Base-by-base conservation (phyloP, 2,797 vertebrate species). In the Novumbra hubbsi region DNA sequence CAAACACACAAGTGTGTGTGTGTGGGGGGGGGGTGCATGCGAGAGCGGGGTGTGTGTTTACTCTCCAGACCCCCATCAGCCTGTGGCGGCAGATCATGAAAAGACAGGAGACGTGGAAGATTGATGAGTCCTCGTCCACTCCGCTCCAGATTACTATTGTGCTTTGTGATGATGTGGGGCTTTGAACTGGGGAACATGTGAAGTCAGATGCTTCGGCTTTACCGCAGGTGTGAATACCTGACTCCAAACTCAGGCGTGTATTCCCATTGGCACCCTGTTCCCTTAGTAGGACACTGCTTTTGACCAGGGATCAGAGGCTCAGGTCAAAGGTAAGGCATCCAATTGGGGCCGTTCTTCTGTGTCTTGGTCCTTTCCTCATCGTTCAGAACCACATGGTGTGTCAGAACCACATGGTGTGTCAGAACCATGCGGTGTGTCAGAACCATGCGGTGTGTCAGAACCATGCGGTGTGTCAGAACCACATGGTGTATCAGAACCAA, bases 91-190 rank as follows among this genome's bases (percentile, higher is more conserved):
- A 6, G 34, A 50, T 57, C 63, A 75, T 75, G 48, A 64, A 81
- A 75, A 52, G 66, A 70, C 68, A 45, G 32, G 55, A 86, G 83
- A 88, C 83, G 83, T 71, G 68, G 70, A 86, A 88, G 90, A 94
- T 89, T 87, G 90, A 92, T 92, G 89, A 91, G 57, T 80, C 77
- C 21, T 24, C 63, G 86, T 81, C 81, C 50, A 89, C 84, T 82
- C 81, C 84, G 88, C 86, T 89, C 86, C 41, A 84, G 84, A 84
- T 85, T 38, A 50, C 73, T 72, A 78, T 83, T 60, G 21, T 60
- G 55, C 80, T 86, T 82, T 78, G 75, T 74, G 85, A 84, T 77
- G 73, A 79, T 68, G 48, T 67, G 52, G 71, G 84, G 77, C 73
- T 73, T 62, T 88, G 60, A 82, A 75, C 67, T 66, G 70, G 76